phyloP scores from a whole-genome alignment of 2,797 vertebrate genomes.

The Ambastaia sidthimunki region DNA sequence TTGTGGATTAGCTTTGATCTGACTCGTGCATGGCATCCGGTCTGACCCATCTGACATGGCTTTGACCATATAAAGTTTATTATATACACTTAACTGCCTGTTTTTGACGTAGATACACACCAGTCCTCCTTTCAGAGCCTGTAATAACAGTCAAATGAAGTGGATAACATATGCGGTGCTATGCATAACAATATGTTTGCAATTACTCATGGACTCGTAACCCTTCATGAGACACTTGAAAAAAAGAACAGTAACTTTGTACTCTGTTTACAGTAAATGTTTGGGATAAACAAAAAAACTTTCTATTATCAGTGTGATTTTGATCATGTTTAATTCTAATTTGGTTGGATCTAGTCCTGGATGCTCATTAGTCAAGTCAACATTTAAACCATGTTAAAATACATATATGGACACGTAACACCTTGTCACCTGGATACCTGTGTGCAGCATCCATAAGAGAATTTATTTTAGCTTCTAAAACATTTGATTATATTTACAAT shows the following conservation, averaged over 20 bases:
- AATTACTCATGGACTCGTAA: constrained; percentile 4
- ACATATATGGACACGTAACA: too few species aligned
- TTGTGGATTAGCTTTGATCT: constrained; percentile 41
- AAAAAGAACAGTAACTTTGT: not conserved
- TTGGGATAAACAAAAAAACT: not conserved
- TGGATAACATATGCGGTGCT: constrained; percentile 3
- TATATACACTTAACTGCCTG: constrained; percentile 14
- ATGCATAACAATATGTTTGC: constrained; percentile 25
- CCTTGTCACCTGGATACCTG: too few species aligned
- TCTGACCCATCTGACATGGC: constrained; percentile 3
- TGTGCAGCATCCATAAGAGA: too few species aligned
- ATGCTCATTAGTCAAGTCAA: not conserved
- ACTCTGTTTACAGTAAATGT: not conserved
- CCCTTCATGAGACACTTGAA: not conserved
- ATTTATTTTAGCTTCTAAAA: too few species aligned
- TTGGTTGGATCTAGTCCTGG: not conserved
- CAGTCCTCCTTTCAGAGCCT: constrained; percentile 20
- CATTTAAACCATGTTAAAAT: too few species aligned
- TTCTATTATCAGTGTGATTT: not conserved
- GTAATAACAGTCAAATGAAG: constrained; percentile 7
- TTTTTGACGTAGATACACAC: constrained; percentile 40
- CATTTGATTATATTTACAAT: too few species aligned
- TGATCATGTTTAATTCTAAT: not conserved
- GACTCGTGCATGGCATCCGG: constrained; percentile 7
- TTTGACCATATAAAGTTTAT: constrained; percentile 33